Conservation (phyloP, 2,888 invertebrate species). For the Isoperla grammatica region DNA sequence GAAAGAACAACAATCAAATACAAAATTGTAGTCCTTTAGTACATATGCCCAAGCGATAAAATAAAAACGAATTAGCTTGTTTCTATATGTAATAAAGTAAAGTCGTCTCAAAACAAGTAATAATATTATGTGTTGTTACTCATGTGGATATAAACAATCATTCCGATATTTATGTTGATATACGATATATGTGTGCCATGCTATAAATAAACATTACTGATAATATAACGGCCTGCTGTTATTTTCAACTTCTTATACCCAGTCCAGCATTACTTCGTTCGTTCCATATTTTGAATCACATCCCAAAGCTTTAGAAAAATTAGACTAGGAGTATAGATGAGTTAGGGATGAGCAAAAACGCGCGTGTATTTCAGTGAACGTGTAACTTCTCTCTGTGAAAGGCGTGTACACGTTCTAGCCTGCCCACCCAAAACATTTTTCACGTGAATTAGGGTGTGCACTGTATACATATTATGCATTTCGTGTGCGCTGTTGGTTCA, state of each 20-base stretch:
- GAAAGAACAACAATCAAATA: neutral
- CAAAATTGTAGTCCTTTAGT: slow-evolving; percentile 13
- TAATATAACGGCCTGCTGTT: neutral
- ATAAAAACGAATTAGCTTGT: slow-evolving; percentile 25
- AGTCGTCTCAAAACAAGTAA: slow-evolving; percentile 22
- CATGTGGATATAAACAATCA: slow-evolving; percentile 22
- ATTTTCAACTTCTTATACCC: neutral
- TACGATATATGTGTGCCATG: slow-evolving; percentile 27
- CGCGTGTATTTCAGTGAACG: too few species aligned
- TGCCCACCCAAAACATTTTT: too few species aligned
- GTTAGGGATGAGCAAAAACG: too few species aligned
- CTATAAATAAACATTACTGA: slow-evolving; percentile 24
- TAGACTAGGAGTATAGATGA: too few species aligned
- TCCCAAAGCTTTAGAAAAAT: too few species aligned
- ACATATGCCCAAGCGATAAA: slow-evolving; percentile 10
- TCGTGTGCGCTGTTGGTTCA: too few species aligned
- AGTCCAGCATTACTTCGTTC: too few species aligned
- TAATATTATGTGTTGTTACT: slow-evolving; percentile 27
- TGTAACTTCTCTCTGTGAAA: too few species aligned
- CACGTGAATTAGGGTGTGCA: too few species aligned
- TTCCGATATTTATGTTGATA: slow-evolving; percentile 26
- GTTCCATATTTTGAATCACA: too few species aligned
- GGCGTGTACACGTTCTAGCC: too few species aligned
- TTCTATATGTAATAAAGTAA: slow-evolving; percentile 26
- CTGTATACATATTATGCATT: too few species aligned